phyloP scores from a whole-genome alignment of 2,797 vertebrate species.

The Falco berigora region DNA sequence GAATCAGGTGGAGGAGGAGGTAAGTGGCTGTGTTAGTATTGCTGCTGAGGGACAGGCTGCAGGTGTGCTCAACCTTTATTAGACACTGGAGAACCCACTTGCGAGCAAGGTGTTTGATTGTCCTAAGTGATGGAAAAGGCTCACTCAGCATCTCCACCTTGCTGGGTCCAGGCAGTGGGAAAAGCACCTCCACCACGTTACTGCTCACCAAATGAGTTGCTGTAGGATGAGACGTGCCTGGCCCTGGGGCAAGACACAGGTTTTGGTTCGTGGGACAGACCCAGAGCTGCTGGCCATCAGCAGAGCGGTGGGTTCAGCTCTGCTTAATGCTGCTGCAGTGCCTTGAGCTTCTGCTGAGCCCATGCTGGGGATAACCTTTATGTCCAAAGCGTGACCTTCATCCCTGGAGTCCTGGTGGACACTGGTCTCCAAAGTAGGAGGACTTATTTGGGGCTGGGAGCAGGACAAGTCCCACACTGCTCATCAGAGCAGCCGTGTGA shows the following conservation, averaged over 20 bases:
- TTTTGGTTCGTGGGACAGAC: background rate
- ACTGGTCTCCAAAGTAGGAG: rapidly evolving
- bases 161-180: background rate
- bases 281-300: background rate
- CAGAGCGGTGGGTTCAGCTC: background rate
- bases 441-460: rapidly evolving
- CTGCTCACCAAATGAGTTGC: background rate
- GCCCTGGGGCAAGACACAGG: background rate
- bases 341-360: background rate
- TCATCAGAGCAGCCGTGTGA: background rate
- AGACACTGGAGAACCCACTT: background rate
- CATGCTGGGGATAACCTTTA: rapidly evolving
- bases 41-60: background rate
- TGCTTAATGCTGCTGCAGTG: background rate
- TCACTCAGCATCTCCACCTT: background rate
- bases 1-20: background rate
- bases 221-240: background rate
- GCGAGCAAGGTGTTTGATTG: background rate
- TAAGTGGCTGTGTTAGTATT: rapidly evolving
- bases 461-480: background rate
- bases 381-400: background rate
- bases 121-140: background rate
- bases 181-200: rapidly evolving
- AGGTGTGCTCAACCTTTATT: background rate
- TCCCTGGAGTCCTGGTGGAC: background rate